phyloP scores from a whole-genome alignment of 92 coral and sea anemone species.

The Pocillopora grandis region DNA sequence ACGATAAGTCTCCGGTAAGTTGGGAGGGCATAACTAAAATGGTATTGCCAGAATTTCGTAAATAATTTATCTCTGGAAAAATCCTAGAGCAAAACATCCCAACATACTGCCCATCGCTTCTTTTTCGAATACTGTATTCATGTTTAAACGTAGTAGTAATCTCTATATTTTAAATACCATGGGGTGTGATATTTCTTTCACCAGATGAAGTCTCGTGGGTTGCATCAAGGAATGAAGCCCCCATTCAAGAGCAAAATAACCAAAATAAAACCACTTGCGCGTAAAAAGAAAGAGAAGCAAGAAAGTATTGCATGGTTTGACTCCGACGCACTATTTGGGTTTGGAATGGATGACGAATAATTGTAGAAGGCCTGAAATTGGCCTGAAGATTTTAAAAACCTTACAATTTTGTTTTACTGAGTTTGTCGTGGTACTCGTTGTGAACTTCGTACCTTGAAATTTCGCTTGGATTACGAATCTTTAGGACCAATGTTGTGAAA shows the following conservation, averaged over 20 bases:
- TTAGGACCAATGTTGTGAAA: background rate
- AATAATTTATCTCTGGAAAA: too few species aligned
- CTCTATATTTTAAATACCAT: background rate
- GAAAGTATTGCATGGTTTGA: constrained; percentile 92
- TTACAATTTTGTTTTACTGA: background rate
- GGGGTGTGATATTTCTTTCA: constrained; percentile 1
- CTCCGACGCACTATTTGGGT: constrained; percentile 86
- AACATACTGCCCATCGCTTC: too few species aligned
- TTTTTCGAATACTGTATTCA: too few species aligned
- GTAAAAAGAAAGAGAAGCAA: constrained; percentile 60
- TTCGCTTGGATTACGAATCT: background rate
- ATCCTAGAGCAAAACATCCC: too few species aligned
- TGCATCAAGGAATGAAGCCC: constrained; percentile 61
- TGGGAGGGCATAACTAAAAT: background rate
- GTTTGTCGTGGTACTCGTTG: background rate
- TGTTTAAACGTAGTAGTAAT: too few species aligned
- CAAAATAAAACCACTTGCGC: constrained; percentile 63
- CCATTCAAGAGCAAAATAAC: constrained; percentile 84
- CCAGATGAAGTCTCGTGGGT: constrained; percentile 34
- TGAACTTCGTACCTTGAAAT: background rate
- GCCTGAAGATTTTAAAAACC: background rate
- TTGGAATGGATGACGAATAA: constrained; percentile 65
- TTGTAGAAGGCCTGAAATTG: background rate
- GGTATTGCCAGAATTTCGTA: too few species aligned
- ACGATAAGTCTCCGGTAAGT: constrained; percentile 53